Conservation (phyloP, 2,888 invertebrate genomes). For the Nomada goodeniana region DNA sequence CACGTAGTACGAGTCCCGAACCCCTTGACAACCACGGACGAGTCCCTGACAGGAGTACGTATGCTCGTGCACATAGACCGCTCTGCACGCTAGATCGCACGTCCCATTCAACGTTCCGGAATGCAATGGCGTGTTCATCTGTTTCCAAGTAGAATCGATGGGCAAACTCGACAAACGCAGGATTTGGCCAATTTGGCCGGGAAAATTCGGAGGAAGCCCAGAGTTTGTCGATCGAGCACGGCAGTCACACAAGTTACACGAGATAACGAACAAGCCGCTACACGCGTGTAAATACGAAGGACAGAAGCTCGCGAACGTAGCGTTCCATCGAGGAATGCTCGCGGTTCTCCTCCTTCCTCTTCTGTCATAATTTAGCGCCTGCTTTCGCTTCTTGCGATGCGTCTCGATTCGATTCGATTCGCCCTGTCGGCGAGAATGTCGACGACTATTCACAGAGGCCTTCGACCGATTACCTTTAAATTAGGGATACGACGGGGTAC, state of each 20-base stretch:
- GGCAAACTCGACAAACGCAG: slow-evolving; percentile 24
- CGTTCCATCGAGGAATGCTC: slow-evolving; percentile 14
- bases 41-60: slow-evolving; percentile 33
- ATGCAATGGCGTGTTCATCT: slow-evolving; percentile 33
- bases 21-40: slow-evolving; percentile 54
- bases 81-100: slow-evolving; percentile 54
- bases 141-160: slow-evolving; percentile 26
- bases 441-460: not conserved
- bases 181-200: not conserved
- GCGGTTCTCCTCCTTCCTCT: slow-evolving; percentile 60
- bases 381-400: slow-evolving; percentile 57
- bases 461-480: slow-evolving; percentile 58
- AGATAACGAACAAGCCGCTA: not conserved
- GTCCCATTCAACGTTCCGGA: slow-evolving; percentile 47
- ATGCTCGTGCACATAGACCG: slow-evolving; percentile 21
- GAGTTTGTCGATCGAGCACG: slow-evolving; percentile 24
- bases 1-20: slow-evolving; percentile 43
- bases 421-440: slow-evolving; percentile 8
- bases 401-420: slow-evolving; percentile 33
- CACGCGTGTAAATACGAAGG: not conserved
- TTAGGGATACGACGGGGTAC: slow-evolving; percentile 83
- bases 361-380: slow-evolving; percentile 34
- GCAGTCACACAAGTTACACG: not conserved
- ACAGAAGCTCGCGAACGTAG: slow-evolving; percentile 8
- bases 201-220: not conserved